Evolutionary conservation across 2,113 vertebrate species (phyloP).

Genomic region (Psittacula cyanocephala): DNA sequence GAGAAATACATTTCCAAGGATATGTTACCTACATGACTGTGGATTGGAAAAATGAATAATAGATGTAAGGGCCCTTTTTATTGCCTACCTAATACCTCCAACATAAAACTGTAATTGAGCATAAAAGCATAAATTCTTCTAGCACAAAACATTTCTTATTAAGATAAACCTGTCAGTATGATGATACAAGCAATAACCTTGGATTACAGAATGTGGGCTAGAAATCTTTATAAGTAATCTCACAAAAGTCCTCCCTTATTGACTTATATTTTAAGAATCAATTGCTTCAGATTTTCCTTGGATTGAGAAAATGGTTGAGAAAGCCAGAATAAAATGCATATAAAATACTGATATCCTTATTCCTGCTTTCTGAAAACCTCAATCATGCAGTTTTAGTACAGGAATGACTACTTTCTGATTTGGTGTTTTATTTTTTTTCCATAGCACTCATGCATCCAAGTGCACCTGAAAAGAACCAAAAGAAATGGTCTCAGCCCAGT

Average conservation of each 20-base stretch:
- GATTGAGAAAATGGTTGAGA: constrained; percentile 20
- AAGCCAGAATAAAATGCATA: neutral
- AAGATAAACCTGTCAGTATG: constrained; percentile 48
- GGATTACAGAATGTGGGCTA: constrained; percentile 25
- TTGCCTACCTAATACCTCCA: constrained; percentile 29
- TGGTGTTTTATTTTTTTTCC: neutral
- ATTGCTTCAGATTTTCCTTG: constrained; percentile 27
- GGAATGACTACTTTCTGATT: neutral
- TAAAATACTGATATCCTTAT: neutral
- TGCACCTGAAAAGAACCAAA: neutral
- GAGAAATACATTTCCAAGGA: neutral
- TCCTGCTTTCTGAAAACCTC: neutral
- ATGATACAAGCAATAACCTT: constrained; percentile 54
- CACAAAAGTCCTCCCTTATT: constrained; percentile 37
- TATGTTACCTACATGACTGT: neutral
- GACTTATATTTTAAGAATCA: constrained; percentile 47
- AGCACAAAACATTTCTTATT: constrained; percentile 58
- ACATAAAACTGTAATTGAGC: constrained; percentile 67
- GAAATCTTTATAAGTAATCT: constrained; percentile 64
- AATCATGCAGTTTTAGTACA: neutral
- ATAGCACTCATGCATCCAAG: neutral
- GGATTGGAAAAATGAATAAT: constrained; percentile 36
- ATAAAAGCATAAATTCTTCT: constrained; percentile 46
- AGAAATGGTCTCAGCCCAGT: neutral
- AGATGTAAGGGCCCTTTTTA: constrained; percentile 33